Percentiles rank a stretch among this genome's conserved stretches.
These are phyloP conservation scores for Meteorus cinctellus DNA, from an alignment of 2,888 invertebrate species.

Conservation along the genomic window DNA sequence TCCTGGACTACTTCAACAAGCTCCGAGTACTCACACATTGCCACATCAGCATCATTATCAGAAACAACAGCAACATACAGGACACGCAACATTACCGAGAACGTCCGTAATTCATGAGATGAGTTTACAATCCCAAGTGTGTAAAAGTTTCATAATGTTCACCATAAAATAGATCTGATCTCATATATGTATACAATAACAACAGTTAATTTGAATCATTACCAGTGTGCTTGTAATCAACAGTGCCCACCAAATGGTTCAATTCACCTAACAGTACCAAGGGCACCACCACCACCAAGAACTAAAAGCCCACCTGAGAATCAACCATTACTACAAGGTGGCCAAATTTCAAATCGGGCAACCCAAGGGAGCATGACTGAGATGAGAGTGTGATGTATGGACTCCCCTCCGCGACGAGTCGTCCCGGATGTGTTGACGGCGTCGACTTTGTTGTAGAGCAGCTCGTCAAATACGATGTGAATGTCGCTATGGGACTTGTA, in stretches of 20 bases:
- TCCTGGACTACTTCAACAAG: conserved; percentile 62
- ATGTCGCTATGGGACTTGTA: conserved; percentile 8
- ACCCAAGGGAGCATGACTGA: conserved; percentile 91
- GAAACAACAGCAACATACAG: conserved; percentile 63
- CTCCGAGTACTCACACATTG: conserved; percentile 68
- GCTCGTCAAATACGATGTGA: conserved; percentile 40
- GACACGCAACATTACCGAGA: conserved; percentile 75
- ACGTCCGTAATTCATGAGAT: conserved; percentile 75
- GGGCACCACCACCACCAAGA: conserved; percentile 77
- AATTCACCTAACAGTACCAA: conserved; percentile 76
- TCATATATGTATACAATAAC: neutral
- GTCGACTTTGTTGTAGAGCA: conserved; percentile 65
- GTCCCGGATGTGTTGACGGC: conserved; percentile 69
- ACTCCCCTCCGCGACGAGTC: conserved; percentile 70
- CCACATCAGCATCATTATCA: conserved; percentile 73
- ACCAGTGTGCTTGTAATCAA: conserved; percentile 46
- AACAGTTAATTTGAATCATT: neutral
- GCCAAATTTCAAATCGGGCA: conserved; percentile 78
- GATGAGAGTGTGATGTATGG: conserved; percentile 88
- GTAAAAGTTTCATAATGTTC: conserved; percentile 14
- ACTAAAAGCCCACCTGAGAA: conserved; percentile 77
- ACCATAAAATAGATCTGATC: neutral
- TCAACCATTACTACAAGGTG: conserved; percentile 75
- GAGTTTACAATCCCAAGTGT: conserved; percentile 73
- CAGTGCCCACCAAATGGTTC: conserved; percentile 72